Percentiles rank a stretch among this genome's conserved stretches.
Evolutionary conservation across 2,113 vertebrate genomes (phyloP).

Genomic region (Gnathonemus longibarbis): DNA sequence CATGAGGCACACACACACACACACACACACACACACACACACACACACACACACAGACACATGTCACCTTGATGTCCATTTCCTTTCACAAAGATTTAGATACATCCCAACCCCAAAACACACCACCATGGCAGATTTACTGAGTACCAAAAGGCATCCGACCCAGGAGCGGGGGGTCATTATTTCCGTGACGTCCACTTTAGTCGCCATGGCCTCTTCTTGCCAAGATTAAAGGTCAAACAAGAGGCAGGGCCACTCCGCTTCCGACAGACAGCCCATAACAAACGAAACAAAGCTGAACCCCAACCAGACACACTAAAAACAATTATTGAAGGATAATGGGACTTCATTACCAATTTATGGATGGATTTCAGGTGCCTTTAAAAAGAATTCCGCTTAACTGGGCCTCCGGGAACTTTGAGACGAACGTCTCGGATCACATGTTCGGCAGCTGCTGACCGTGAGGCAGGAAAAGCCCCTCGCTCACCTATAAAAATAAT

Average conservation of each 20-base stretch:
- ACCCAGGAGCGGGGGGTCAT: not conserved
- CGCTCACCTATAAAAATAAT: not conserved
- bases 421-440: not conserved
- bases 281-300: not conserved
- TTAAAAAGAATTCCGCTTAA: not conserved
- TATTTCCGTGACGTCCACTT: not conserved
- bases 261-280: not conserved
- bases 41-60: not conserved
- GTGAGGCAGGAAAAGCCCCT: not conserved
- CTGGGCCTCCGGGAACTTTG: not conserved
- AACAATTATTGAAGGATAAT: not conserved
- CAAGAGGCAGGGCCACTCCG: not conserved
- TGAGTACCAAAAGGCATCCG: not conserved
- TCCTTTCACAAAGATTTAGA: not conserved
- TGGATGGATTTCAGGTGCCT: not conserved
- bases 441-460: not conserved
- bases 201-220: not conserved
- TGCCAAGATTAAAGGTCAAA: constrained; percentile 1
- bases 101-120: not conserved
- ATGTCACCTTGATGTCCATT: not conserved
- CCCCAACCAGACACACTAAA: not conserved
- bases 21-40: not conserved
- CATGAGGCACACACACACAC: not conserved
- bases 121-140: not conserved
- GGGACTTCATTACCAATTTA: not conserved